phyloP scores from a whole-genome alignment of 2,888 invertebrate species.

The Drosophila acutilabella region DNA sequence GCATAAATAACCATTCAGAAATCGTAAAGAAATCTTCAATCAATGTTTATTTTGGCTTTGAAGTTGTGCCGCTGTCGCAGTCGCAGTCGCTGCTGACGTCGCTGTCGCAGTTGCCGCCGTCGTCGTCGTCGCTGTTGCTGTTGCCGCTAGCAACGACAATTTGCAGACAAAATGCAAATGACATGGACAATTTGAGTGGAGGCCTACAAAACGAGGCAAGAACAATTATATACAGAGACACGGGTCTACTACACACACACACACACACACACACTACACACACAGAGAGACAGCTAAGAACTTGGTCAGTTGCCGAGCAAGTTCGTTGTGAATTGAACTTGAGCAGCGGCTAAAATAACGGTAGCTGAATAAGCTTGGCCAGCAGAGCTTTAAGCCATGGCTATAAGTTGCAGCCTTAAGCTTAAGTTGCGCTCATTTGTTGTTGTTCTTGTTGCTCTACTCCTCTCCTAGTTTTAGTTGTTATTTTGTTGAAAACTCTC shows the following conservation, averaged over 20 bases:
- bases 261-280: slow-evolving; percentile 26
- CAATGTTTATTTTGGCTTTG: slow-evolving; percentile 77
- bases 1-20: slow-evolving; percentile 82
- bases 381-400: slow-evolving; percentile 6
- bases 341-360: slow-evolving; percentile 48
- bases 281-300: slow-evolving; percentile 7
- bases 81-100: slow-evolving; percentile 9
- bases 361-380: slow-evolving; percentile 36
- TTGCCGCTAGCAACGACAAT: slow-evolving; percentile 72
- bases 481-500: slow-evolving; percentile 23
- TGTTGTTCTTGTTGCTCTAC: neutral
- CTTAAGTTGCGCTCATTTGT: slow-evolving; percentile 6
- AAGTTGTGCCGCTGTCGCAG: slow-evolving; percentile 59
- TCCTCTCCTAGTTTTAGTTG: slow-evolving; percentile 1
- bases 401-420: slow-evolving; percentile 23
- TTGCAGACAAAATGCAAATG: slow-evolving; percentile 80
- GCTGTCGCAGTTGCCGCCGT: slow-evolving; percentile 30
- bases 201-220: slow-evolving; percentile 51
- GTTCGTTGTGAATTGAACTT: slow-evolving; percentile 28
- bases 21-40: slow-evolving; percentile 82
- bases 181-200: slow-evolving; percentile 68
- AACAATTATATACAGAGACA: slow-evolving; percentile 53
- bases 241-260: slow-evolving; percentile 9
- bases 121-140: slow-evolving; percentile 10
- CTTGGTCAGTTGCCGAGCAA: slow-evolving; percentile 34